These are phyloP conservation scores for Drosophila algonquin DNA, from an alignment of 2,888 invertebrate genomes.

Conservation along the genomic window DNA sequence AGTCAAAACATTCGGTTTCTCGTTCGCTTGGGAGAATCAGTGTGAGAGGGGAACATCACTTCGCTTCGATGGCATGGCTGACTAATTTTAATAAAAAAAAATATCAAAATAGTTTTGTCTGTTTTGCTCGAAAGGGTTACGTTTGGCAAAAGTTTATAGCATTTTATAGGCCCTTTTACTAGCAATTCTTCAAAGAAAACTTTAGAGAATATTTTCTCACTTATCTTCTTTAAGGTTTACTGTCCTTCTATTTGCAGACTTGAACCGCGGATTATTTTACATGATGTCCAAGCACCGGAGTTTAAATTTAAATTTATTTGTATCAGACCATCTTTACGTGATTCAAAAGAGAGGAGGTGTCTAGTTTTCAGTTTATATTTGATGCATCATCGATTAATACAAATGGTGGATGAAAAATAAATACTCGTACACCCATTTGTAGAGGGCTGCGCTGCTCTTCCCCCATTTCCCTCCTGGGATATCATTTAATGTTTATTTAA, in stretches of 20 bases:
- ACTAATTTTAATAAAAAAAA: slow-evolving; percentile 44
- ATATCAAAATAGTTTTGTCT: slow-evolving; percentile 29
- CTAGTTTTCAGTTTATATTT: no score
- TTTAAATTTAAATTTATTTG: no score
- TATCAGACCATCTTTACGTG: no score
- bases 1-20: neutral
- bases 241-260: no score
- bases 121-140: slow-evolving; percentile 1
- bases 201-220: no score
- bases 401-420: neutral
- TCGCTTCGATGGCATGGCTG: slow-evolving; percentile 15
- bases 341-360: no score
- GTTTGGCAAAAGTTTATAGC: slow-evolving; percentile 14
- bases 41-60: slow-evolving; percentile 38
- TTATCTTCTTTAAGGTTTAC: no score
- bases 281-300: no score
- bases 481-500: slow-evolving; percentile 28
- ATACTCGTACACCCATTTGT: no score
- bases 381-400: neutral
- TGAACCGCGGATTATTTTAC: neutral
- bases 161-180: neutral
- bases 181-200: neutral
- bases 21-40: slow-evolving; percentile 15
- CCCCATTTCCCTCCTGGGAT: neutral
- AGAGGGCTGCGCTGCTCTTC: neutral